phyloP scores from a whole-genome alignment of 2,888 invertebrate genomes.

The Coenonympha glycerion region DNA sequence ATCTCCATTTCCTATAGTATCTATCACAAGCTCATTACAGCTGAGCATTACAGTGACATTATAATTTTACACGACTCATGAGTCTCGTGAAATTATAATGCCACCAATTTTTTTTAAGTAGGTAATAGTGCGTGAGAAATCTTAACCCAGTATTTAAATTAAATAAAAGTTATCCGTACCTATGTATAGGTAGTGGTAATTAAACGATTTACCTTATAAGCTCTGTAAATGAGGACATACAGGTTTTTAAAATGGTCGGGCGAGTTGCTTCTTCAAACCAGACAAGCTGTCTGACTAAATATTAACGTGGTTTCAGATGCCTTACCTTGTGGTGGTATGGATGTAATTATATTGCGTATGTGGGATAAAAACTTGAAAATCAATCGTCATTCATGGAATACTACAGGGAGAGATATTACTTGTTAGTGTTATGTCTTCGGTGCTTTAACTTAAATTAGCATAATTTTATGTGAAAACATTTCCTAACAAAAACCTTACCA shows the following conservation, averaged over 20 bases:
- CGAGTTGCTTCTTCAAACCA: conserved; percentile 7
- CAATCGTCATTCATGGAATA: background rate
- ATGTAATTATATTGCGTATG: background rate
- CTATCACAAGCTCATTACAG: too few relatives aligned
- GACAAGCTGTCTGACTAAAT: conserved; percentile 14
- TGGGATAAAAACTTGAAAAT: background rate
- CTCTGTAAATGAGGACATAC: background rate
- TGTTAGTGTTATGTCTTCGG: too few relatives aligned
- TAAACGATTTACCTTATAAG: conserved; percentile 1
- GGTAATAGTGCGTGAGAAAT: background rate
- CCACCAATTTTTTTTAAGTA: background rate
- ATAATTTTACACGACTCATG: too few relatives aligned
- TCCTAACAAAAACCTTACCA: too few relatives aligned
- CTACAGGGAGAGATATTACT: too few relatives aligned
- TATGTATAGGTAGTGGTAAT: background rate
- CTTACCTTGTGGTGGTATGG: conserved; percentile 8
- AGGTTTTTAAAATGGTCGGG: background rate
- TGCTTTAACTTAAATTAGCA: too few relatives aligned
- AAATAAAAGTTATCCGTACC: background rate
- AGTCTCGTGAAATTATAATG: too few relatives aligned
- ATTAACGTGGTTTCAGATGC: conserved; percentile 2
- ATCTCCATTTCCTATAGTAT: too few relatives aligned
- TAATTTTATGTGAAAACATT: too few relatives aligned
- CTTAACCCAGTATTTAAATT: background rate
- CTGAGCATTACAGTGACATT: too few relatives aligned